Base-by-base conservation (phyloP, 2,113 vertebrate genomes). In the Copsychus sechellarum region DNA sequence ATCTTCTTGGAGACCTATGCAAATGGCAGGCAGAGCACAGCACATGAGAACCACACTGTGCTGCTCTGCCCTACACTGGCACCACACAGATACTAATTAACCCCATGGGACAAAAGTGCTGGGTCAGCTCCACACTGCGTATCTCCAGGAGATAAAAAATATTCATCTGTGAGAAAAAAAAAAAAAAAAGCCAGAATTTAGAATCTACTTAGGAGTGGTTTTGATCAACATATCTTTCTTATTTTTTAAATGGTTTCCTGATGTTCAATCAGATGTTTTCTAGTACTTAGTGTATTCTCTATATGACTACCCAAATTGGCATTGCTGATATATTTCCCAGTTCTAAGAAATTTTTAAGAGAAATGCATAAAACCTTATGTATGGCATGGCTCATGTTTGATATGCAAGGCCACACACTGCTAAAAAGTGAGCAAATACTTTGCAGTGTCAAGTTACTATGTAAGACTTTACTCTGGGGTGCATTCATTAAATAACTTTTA, bases 401-500 rank as follows among this genome's bases (percentile, higher is more conserved):
- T 82, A 38, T 29, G 21, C 12, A 88, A 85, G 84, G 78, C 81
- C 84, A 92, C 84, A 87, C 93, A 84, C 54, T 70, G 47, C 61
- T 94, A 42, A 67, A 77, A 92, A 86, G 47, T 72, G 53, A 92
- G 40, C 31, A 89, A 45, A 81, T 81, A 42, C 54, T 91, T 92
- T 26, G 71, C 78, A 89, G 84, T 66, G 33, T 93, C 62, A 72
- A 61, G 40, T 94, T 87, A 72, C 81, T 87, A 47, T 76, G 38
- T 81, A 72, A 64, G 40, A 42, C 40, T 90, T 81, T 77, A 56
- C 70, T 91, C 71, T 51, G 29, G 72, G 61, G 74, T 79, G 83
- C 7, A 3, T 56, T 91, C 67, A 83, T 90, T 94, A 92, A 94
- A 74, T 81, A 94, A 78, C 53, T 96, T 83, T 93, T 93, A 93